Base-by-base conservation (phyloP, 53 echinoderm and acorn worm species). In the Antedon mediterranea region DNA sequence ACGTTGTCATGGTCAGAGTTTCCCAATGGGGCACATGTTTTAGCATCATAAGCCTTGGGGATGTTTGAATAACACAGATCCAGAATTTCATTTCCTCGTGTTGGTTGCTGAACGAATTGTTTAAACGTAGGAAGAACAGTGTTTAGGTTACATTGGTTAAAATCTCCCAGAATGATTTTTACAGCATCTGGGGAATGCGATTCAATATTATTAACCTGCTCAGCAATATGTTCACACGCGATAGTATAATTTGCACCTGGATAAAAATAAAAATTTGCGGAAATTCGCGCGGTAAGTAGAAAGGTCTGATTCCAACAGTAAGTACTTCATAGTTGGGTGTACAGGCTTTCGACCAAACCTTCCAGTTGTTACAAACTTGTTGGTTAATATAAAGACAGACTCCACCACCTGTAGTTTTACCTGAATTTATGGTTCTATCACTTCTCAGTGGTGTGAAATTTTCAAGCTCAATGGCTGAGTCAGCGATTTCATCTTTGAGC, bases 271-370 rank as follows among this genome's bases (percentile, higher is more conserved):
- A 83, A 71, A 89, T 82, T 43, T 86, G 83, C 9, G 73, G 57
- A n/a, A 89, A 18, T 73, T 89, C 89, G 34, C 89, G 76, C 0
- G 86, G 85, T 43, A 89, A 78, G 29, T 89, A 89, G 70, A 80
- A 83, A 20, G 83, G 89, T 14, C 75, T 31, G 0, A 85, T 43
- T 1, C 73, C 81, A 76, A 85, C 77, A 43, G 76, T 75, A 15
- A 81, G 7, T 13, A 85, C 11, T 43, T 85, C 85, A 41, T 75
- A 75, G 43, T 83, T 73, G 42, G 83, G 78, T 37, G 78, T 80
- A 37, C 73, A 73, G 18, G 72, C 20, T 31, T 34, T 71, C n/a
- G 29, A 29, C 30, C 33, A 33, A 34, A 80, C 41, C 3, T 28
- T 71, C 80, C 80, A 79, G 28, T 71, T 79, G 32, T 79, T 79